Base-by-base conservation (phyloP, 2,797 vertebrate genomes). In the Pipistrellus pipistrellus region DNA sequence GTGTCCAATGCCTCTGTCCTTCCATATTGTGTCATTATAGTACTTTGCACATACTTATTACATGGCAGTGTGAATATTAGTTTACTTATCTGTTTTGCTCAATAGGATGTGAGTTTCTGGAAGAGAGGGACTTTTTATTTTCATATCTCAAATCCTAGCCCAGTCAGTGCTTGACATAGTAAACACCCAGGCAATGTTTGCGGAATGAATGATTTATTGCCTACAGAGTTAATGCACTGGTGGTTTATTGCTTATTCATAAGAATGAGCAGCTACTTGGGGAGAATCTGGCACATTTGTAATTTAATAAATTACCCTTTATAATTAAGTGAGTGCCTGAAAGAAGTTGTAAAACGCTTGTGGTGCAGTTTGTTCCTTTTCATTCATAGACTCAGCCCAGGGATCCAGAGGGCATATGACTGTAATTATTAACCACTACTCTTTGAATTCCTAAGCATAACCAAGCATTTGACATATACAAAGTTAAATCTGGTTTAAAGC, bases 401-500 rank as follows among this genome's bases (percentile, higher is more conserved):
- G 68, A 75, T 86, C 41, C 62, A 81, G 48, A 81, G 30, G 41
- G 41, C 59, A 32, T 90, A 72, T 91, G 55, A 66, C 51, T 92
- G 7, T 73, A 92, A n/a, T 91, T 90, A 90, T 68, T 80, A 86
- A 80, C 76, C 20, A 94, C 80, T 94, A 44, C 48, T 86, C 55
- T 84, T 95, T 92, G 44, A 95, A 87, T 93, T 96, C 66, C 87
- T 89, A 91, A 89, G 17, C 53, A 75, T 94, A 84, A 80, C 35
- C n/a, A 83, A 91, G 35, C 82, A 30, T 93, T 85, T 85, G 44
- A 96, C 46, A 92, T 68, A 57, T 35, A 77, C 51, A 94, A 95
- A 93, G 59, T 95, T 84, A 86, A 95, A 83, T 88, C 84, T 84
- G 48, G 12, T 64, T 85, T 59, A 81, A 94, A 88, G 73, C 21